Evolutionary conservation across 2,888 invertebrate genomes (phyloP), one percentile per base, ranked within the genome.

Genomic region (Octonoba sinensis): DNA sequence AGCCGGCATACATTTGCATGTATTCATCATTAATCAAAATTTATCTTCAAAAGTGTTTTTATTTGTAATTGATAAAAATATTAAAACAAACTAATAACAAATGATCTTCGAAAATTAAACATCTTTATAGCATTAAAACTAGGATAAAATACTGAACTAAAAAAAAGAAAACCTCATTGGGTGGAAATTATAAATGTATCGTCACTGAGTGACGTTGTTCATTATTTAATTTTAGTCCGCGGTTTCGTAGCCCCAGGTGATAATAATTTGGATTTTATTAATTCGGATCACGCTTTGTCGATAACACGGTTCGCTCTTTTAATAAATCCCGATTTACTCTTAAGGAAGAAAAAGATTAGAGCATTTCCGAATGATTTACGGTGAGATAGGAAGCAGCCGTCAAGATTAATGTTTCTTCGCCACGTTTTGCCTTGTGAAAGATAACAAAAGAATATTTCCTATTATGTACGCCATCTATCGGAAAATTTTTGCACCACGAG

Each of bases 311-410:
- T 64, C 73, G 69, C 62, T 81, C 79, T 81, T 73, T 81, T 81
- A 81, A 73, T 81, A 81, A 81, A 81, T 81, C 79, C 73, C 79
- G 79, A 81, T 81, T 81, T 81, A 81, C 69, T 69, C 74, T 62
- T 44, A 16, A 67, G 79, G 62, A 73, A 73, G 66, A 73, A 79
- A 69, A 73, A 81, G 79, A 81, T 81, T 69, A 81, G 62, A 60
- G 73, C 67, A 73, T 56, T 81, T 81, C 79, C 46, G 27, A 69
- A 81, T 81, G 79, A 81, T 81, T 81, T 81, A 81, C 79, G 79
- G 62, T 24, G 51, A 27, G 72, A 79, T 79, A 72, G 66, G 65
- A 79, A 66, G 73, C 73, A 46, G 69, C 47, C 64, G n/a, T 59
- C 46, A 62, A 81, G 73, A 73, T 73, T 73, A 69, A 73, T 81